Base-by-base conservation (phyloP, 2,113 vertebrate genomes). In the Prinia subflava region DNA sequence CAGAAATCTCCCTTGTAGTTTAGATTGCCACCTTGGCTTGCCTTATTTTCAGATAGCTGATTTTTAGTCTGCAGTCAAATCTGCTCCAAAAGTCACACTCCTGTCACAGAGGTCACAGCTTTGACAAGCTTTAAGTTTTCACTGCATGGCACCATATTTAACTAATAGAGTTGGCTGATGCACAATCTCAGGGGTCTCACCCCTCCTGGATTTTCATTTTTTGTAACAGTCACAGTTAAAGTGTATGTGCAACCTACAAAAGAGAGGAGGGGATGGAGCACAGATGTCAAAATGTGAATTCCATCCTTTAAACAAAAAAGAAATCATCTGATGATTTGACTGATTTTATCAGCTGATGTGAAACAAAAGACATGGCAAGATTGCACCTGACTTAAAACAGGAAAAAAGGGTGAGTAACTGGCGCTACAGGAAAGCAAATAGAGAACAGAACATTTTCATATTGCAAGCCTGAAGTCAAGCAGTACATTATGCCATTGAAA, bases 231-330 rank as follows among this genome's bases (percentile, higher is more conserved):
- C 83, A 83, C 81, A 83, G 83, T 87, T 95, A 69, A 53, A 79
- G 13, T 52, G 47, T 67, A n/a, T 91, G 73, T 92, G 70, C 59
- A 88, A 27, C 83, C 78, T 92, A 16, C 67, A 59, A 14, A 77
- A 80, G 63, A 92, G 79, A 87, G 63, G 70, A 74, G 53, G 50
- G 46, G 31, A 69, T 39, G 52, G 39, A 85, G 24, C 46, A 55
- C 70, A 85, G 82, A 57, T 94, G 67, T 85, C 37, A 90, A 91
- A 95, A 90, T 76, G 35, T 55, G 70, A 91, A 85, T 76, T 50
- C 2, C 2, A 20, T 64, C 82, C 25, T 52, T 73, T 73, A 35
- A 73, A 65, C 87, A 37, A 47, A 35, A 87, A 42, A 35, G 2
- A 53, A 63, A 37, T 42, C 4, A 56, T 70, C 37, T 47, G 44